Conservation (phyloP, 2,797 vertebrate species). For the Alca torda region DNA sequence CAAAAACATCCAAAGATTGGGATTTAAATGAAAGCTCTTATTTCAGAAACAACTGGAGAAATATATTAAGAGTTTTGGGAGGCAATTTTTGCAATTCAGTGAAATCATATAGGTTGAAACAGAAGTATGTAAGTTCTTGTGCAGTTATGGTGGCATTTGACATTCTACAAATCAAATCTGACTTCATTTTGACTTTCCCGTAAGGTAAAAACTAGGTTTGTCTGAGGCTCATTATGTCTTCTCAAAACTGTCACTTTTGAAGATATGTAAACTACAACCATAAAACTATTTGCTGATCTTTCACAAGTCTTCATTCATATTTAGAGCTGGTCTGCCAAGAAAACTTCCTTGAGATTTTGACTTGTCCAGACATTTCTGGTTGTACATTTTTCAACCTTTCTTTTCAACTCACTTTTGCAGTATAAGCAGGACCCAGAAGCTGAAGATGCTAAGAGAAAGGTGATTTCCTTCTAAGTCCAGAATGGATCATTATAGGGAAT, state of each 20-base stretch:
- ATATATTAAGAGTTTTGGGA: neutral
- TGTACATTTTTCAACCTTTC: neutral
- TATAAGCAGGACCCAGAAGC: neutral
- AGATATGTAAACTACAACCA: neutral
- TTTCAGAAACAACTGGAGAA: neutral
- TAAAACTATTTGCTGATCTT: neutral
- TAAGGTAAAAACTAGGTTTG: neutral
- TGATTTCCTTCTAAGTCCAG: neutral
- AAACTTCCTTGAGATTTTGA: neutral
- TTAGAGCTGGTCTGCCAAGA: neutral
- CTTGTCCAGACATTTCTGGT: neutral
- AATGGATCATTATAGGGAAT: neutral
- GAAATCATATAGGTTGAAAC: neutral
- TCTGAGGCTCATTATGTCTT: neutral
- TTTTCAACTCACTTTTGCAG: neutral
- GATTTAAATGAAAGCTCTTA: neutral
- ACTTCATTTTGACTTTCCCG: neutral
- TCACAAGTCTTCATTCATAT: neutral
- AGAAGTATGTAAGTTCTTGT: neutral
- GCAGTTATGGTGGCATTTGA: neutral
- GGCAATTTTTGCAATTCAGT: neutral
- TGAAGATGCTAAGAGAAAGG: neutral
- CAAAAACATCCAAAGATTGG: neutral
- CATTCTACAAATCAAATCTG: neutral
- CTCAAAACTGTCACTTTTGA: neutral